Evolutionary conservation across 2,797 vertebrate genomes (phyloP).

Genomic region (Coregonus ussuriensis): DNA sequence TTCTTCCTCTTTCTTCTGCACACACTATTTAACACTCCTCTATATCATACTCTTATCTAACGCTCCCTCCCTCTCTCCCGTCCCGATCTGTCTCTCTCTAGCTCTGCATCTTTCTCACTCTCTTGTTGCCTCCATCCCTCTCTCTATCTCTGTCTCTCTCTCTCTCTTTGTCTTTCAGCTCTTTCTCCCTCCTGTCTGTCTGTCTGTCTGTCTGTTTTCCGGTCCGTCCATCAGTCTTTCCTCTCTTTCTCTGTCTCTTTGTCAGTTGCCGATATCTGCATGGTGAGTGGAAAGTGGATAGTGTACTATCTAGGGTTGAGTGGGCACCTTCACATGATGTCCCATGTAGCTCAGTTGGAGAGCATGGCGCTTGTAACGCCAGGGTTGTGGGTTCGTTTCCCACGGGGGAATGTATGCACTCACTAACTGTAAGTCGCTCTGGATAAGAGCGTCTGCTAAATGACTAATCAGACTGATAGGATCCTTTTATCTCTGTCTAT

Average conservation of each 20-base stretch:
- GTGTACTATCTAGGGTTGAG: conserved; percentile 9
- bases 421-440: too few relatives aligned
- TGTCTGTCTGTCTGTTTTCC: too few relatives aligned
- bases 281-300: background rate
- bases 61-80: background rate
- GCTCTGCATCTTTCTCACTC: background rate
- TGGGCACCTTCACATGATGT: conserved; percentile 42
- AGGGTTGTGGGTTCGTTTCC: too few relatives aligned
- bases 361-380: too few relatives aligned
- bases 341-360: too few relatives aligned
- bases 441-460: too few relatives aligned
- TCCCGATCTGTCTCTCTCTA: background rate
- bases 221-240: background rate
- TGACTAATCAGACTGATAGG: background rate
- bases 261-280: background rate
- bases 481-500: background rate
- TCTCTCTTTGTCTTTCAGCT: conserved; percentile 14
- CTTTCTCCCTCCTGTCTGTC: background rate
- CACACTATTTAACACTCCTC: background rate
- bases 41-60: background rate
- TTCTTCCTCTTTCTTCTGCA: conserved; percentile 30
- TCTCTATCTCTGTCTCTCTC: background rate
- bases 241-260: background rate
- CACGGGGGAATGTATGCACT: too few relatives aligned
- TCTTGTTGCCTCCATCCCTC: background rate